Base-by-base conservation (phyloP, 2,797 vertebrate genomes). In the Mareca penelope region DNA sequence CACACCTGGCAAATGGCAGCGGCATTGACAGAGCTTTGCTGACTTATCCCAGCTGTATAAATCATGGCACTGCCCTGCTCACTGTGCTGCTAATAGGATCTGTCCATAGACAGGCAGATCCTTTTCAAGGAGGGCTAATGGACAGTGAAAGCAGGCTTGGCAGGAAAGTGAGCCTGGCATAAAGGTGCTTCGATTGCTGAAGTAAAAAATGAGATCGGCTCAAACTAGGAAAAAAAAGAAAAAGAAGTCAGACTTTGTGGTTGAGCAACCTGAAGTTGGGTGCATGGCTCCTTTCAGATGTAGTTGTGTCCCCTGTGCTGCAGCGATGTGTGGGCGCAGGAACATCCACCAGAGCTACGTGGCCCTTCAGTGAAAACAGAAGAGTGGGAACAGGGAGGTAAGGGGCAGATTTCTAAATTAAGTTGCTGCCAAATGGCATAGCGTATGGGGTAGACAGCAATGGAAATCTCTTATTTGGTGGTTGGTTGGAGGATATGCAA, bases 321-420 rank as follows among this genome's bases (percentile, higher is more conserved):
- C 48, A 26, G 69, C 29, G 21, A 18, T 0, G 0, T 2, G 2
- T 52, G 61, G 18, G 18, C 21, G 29, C 61, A 64, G 29, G 28
- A 64, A 40, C 61, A 42, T 42, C 18, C 26, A 13, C 8, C 68
- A 40, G 48, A 61, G 21, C 48, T 46, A 0, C 0, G 0, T 42
- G 61, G 26, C 28, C 16, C 18, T 57, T 75, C 17, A 6, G 17
- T 28, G 24, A 48, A 63, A 78, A 5, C 44, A 69, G 31, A 18
- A 40, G n/a, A 44, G 24, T 28, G 55, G 63, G 18, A 83, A n/a
- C 2, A 33, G 67, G 55, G 24, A 40, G 23, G 18, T 12, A 46
- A 78, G 52, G 53, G 81, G n/a, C 69, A 80, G 35, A 24, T 81
- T 85, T 57, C 65, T 78, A n/a, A 63, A 85, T 33, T 33, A 55